phyloP scores from a whole-genome alignment of 1,140 invertebrate species.

The Drosophila mojavensis region DNA sequence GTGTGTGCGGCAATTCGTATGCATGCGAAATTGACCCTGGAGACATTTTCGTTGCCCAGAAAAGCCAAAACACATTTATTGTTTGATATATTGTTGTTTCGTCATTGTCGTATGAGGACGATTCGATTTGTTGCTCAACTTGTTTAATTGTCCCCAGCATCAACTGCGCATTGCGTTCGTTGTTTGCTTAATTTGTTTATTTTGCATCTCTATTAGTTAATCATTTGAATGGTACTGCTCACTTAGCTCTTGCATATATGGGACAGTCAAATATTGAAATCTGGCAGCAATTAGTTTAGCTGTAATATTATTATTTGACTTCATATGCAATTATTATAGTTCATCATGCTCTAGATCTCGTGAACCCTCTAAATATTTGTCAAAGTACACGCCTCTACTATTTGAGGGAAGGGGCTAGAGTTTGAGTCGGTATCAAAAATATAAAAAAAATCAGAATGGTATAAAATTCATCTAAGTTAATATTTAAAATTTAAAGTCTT shows the following conservation, averaged over 20 bases:
- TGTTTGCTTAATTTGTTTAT: slow-evolving; percentile 23
- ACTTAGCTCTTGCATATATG: no score
- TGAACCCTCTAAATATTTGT: no score
- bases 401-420: no score
- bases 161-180: slow-evolving; percentile 35
- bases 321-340: no score
- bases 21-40: slow-evolving; percentile 77
- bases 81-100: slow-evolving; percentile 30
- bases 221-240: neutral
- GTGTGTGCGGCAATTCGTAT: slow-evolving; percentile 47
- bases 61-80: slow-evolving; percentile 68
- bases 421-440: no score
- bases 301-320: no score
- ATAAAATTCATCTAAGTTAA: no score
- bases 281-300: neutral
- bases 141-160: slow-evolving; percentile 59
- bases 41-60: slow-evolving; percentile 60
- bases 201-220: slow-evolving; percentile 8
- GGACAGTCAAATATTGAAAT: neutral
- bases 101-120: slow-evolving; percentile 4
- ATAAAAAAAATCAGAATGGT: no score
- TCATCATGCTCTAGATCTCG: neutral
- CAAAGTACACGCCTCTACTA: no score
- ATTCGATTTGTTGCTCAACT: slow-evolving; percentile 36
- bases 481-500: no score